phyloP scores from a whole-genome alignment of 2,113 vertebrate genomes.

The Passer domesticus region DNA sequence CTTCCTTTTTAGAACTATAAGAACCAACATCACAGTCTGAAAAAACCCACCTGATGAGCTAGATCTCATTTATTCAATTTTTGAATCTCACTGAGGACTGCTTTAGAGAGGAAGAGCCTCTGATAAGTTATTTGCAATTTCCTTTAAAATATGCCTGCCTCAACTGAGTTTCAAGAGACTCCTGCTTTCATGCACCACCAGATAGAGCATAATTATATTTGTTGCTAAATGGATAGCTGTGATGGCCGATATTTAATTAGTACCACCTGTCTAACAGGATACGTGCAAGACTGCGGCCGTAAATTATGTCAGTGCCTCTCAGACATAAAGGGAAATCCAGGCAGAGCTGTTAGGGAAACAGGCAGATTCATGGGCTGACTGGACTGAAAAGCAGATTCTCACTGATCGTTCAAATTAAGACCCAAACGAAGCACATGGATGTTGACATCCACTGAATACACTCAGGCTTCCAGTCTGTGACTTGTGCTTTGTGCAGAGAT shows the following conservation, averaged over 20 bases:
- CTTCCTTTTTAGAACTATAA: conserved; percentile 59
- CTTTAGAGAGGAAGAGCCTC: conserved; percentile 14
- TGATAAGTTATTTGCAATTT: conserved; percentile 46
- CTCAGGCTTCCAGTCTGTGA: neutral
- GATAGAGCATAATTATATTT: conserved; percentile 33
- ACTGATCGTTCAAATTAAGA: neutral
- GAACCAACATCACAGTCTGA: conserved; percentile 46
- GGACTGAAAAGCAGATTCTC: neutral
- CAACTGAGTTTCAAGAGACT: conserved; percentile 14
- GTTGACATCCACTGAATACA: neutral
- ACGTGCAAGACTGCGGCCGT: neutral
- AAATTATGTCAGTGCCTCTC: neutral
- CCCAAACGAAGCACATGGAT: neutral
- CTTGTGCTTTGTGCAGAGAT: neutral
- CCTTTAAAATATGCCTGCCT: conserved; percentile 9
- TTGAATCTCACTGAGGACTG: conserved; percentile 35
- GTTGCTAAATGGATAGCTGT: conserved; percentile 30
- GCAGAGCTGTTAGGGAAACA: neutral
- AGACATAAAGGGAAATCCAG: neutral
- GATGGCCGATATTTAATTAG: conserved; percentile 23
- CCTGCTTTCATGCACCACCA: neutral
- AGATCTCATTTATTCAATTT: conserved; percentile 12
- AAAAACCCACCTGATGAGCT: conserved; percentile 50
- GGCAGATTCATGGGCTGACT: neutral
- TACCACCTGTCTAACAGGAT: neutral